Evolutionary conservation across 2,797 vertebrate species (phyloP).

Genomic region (Nasua narica): DNA sequence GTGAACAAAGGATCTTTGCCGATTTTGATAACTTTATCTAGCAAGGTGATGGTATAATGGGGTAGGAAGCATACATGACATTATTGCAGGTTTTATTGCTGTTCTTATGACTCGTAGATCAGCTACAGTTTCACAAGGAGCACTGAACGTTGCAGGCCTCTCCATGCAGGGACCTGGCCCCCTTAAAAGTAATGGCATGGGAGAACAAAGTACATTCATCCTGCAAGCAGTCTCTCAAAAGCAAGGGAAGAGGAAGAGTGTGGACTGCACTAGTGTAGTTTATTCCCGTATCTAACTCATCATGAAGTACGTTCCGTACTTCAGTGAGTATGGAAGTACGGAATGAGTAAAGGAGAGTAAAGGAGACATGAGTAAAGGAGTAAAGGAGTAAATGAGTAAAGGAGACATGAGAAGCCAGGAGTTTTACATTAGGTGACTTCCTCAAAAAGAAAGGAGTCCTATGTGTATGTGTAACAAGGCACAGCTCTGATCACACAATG

Average conservation of each 20-base stretch:
- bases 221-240: background rate
- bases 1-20: background rate
- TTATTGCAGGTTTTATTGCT: background rate
- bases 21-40: background rate
- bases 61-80: background rate
- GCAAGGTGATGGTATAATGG: background rate
- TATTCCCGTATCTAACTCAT: background rate
- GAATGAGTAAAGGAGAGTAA: background rate
- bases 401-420: background rate
- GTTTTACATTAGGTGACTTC: background rate
- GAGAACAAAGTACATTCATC: background rate
- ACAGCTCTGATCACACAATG: background rate
- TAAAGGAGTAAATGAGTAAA: background rate
- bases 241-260: background rate
- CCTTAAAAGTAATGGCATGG: background rate
- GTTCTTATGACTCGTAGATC: background rate
- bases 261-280: background rate
- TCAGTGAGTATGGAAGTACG: too few relatives aligned
- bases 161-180: background rate
- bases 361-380: background rate
- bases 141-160: background rate
- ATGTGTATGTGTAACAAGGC: background rate
- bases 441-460: background rate
- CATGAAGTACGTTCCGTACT: background rate
- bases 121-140: background rate